These are phyloP conservation scores for Selenia dentaria DNA, from an alignment of 2,888 invertebrate genomes.

Conservation along the genomic window DNA sequence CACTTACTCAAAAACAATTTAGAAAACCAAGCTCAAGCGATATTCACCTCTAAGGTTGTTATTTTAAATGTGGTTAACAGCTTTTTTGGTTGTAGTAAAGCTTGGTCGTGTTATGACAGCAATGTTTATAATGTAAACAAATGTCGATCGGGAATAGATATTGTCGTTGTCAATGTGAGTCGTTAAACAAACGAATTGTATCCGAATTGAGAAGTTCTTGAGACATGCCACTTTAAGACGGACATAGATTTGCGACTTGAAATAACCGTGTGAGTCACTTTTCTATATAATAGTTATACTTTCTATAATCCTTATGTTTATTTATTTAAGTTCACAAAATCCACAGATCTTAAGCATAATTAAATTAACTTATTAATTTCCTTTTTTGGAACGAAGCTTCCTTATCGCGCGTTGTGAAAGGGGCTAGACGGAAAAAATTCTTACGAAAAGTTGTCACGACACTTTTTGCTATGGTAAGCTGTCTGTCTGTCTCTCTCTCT, in stretches of 20 bases:
- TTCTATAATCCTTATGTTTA: too few species aligned
- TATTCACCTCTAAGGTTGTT: not conserved
- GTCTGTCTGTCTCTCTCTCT: too few species aligned
- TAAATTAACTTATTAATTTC: too few species aligned
- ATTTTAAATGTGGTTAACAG: not conserved
- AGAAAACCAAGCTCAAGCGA: constrained; percentile 6
- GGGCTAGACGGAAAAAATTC: too few species aligned
- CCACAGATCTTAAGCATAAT: too few species aligned
- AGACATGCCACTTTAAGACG: constrained; percentile 43
- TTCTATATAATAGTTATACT: too few species aligned
- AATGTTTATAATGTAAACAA: constrained; percentile 74
- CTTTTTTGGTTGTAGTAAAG: constrained; percentile 6
- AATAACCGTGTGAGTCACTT: constrained; percentile 10
- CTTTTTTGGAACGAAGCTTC: too few species aligned
- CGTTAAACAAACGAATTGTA: constrained; percentile 54
- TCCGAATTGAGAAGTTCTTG: constrained; percentile 32
- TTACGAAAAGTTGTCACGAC: too few species aligned
- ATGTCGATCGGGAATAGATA: constrained; percentile 71
- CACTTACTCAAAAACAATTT: constrained; percentile 20
- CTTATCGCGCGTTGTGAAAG: too few species aligned
- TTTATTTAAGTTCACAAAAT: too few species aligned
- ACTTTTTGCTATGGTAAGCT: too few species aligned
- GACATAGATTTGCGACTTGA: constrained; percentile 33
- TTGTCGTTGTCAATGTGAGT: constrained; percentile 72
- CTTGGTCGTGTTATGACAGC: constrained; percentile 46